Base-by-base conservation (phyloP, 2,888 invertebrate genomes). In the Callyntrura guangdongensis region DNA sequence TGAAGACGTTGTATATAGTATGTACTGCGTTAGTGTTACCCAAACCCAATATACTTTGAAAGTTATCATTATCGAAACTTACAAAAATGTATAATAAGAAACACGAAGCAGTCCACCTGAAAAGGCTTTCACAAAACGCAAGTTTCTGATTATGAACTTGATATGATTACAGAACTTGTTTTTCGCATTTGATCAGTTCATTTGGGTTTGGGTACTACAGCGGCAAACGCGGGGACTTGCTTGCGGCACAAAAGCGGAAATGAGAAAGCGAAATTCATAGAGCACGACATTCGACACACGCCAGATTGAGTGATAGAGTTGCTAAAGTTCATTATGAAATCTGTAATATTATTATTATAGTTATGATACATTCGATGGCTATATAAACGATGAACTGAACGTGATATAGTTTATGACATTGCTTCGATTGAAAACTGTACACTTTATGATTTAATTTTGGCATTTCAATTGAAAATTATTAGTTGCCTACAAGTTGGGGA, bases 121-220 rank as follows among this genome's bases (percentile, higher is more conserved):
- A 36, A 6, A 36, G 86, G 86, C 74, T 86, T 86, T 86, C 86
- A 61, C 86, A 82, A 72, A 69, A 53, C 17, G 74, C 17, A 12
- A 45, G 22, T 53, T 17, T 8, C 20, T 89, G 84, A 79, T 77
- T 56, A 82, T 86, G 90, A 90, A 86, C 90, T 90, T 90, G 90
- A 86, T 90, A 82, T 82, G 61, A 8, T 6, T 47, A 20, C 9
- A 72, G 72, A 82, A 82, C 85, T 85, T 25, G 86, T 90, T 86
- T 86, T 77, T 45, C 17, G 72, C 72, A 72, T 17, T 72, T n/a
- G n/a, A n/a, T n/a, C n/a, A n/a, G 45, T 45, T 72, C 72, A 72
- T n/a, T 17, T 72, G 17, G 9, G 45, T 72, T 72, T 47, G 17
- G 47, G 1, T 4, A 6, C 20, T n/a, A 47, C 11, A 64, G 36